Evolutionary conservation across 2,888 invertebrate genomes (phyloP).

Genomic region (Pterostichus madidus): DNA sequence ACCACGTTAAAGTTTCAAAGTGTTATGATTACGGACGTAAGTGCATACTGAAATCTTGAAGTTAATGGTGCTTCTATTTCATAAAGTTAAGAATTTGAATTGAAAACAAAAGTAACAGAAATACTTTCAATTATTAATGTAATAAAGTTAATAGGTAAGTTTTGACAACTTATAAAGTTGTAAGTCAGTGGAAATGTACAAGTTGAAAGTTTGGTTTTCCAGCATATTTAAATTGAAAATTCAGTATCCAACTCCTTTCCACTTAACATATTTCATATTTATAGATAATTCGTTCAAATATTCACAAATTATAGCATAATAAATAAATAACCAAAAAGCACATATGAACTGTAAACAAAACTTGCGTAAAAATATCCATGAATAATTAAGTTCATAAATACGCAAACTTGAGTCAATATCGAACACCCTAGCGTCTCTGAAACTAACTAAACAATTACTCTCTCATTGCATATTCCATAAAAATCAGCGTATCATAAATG

Average conservation of each 20-base stretch:
- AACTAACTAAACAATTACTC: constrained; percentile 54
- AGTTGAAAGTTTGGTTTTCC: constrained; percentile 2
- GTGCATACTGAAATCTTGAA: no score
- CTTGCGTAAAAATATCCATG: constrained; percentile 26
- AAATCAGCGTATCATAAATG: constrained; percentile 50
- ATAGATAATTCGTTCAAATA: constrained; percentile 2
- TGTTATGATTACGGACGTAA: no score
- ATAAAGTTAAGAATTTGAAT: not conserved
- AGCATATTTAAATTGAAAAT: constrained; percentile 2
- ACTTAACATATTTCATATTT: constrained; percentile 23
- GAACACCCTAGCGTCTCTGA: not conserved
- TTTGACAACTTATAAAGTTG: constrained; percentile 13
- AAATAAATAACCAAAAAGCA: constrained; percentile 20
- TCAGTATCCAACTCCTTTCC: constrained; percentile 3
- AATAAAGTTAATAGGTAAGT: constrained; percentile 9
- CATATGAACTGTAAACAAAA: constrained; percentile 20
- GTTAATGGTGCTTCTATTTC: not conserved
- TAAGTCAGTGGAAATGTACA: constrained; percentile 13
- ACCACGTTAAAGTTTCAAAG: no score
- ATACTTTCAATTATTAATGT: constrained; percentile 11
- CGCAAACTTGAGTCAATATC: constrained; percentile 19
- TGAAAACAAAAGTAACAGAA: not conserved
- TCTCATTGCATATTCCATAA: constrained; percentile 51
- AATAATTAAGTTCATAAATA: constrained; percentile 18
- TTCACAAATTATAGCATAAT: not conserved